Conservation (phyloP, 2,797 vertebrate species). For the Enteromius trimaculatus region DNA sequence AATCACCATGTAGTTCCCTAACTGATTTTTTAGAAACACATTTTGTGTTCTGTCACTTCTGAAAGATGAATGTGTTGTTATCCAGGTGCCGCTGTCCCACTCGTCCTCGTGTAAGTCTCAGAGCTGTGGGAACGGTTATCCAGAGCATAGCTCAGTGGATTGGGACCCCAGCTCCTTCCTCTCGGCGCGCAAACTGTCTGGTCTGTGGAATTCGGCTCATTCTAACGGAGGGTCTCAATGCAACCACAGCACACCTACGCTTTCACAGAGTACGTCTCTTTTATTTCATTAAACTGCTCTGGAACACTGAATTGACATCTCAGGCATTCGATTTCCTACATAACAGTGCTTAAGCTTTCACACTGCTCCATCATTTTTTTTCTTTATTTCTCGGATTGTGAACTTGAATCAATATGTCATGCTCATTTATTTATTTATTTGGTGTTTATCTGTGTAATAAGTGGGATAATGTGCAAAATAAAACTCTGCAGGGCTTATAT, state of each 20-base stretch:
- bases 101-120: conserved; percentile 95
- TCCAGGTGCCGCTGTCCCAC: conserved; percentile 93
- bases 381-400: neutral
- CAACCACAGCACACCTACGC: conserved; percentile 82
- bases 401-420: neutral
- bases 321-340: neutral
- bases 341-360: conserved; percentile 1
- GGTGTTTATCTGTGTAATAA: neutral
- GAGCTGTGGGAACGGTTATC: conserved; percentile 93
- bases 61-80: conserved; percentile 25
- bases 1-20: neutral
- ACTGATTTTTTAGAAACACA: neutral
- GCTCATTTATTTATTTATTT: conserved; percentile 1
- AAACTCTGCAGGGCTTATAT: neutral
- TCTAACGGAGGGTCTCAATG: conserved; percentile 86
- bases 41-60: neutral
- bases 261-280: conserved; percentile 70
- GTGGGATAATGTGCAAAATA: conserved; percentile 3
- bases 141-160: conserved; percentile 95
- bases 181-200: conserved; percentile 97
- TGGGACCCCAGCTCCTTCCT: conserved; percentile 99
- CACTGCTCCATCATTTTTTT: neutral
- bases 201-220: conserved; percentile 97
- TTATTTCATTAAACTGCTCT: neutral
- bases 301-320: neutral